phyloP scores from a whole-genome alignment of 2,888 invertebrate genomes.

The Pardosa pseudoannulata region DNA sequence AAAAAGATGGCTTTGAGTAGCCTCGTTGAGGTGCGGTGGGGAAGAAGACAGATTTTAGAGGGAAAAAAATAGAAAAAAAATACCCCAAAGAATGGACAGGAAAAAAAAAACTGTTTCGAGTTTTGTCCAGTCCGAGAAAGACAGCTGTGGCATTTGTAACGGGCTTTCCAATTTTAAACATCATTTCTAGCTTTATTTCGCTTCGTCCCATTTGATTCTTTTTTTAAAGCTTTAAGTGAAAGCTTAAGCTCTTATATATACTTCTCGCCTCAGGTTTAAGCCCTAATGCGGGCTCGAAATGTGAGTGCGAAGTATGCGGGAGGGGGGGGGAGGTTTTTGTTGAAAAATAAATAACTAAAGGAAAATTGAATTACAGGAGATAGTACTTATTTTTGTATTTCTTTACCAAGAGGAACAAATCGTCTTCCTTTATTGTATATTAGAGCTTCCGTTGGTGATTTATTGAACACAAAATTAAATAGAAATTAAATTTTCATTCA shows the following conservation, averaged over 20 bases:
- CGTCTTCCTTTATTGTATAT: background rate
- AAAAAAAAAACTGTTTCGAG: slow-evolving; percentile 45
- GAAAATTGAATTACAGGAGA: background rate
- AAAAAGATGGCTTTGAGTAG: slow-evolving; percentile 35
- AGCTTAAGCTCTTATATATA: slow-evolving; percentile 70
- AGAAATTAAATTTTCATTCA: background rate
- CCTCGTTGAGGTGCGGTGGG: slow-evolving; percentile 21
- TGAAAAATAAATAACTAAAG: slow-evolving; percentile 11
- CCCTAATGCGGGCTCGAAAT: slow-evolving; percentile 65
- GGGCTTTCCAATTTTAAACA: slow-evolving; percentile 72
- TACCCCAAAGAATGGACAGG: slow-evolving; percentile 29
- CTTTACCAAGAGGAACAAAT: background rate
- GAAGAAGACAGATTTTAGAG: slow-evolving; percentile 11
- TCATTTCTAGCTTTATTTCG: slow-evolving; percentile 69
- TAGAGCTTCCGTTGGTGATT: background rate
- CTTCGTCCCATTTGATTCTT: slow-evolving; percentile 46
- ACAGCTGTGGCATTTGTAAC: slow-evolving; percentile 70
- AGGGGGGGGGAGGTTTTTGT: slow-evolving; percentile 7
- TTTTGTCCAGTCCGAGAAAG: slow-evolving; percentile 64
- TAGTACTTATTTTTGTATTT: background rate
- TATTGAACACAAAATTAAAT: background rate
- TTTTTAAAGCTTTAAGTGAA: slow-evolving; percentile 66
- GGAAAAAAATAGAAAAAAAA: slow-evolving; percentile 35
- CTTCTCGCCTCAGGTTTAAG: slow-evolving; percentile 64
- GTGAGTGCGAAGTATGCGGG: slow-evolving; percentile 25